phyloP scores from a whole-genome alignment of 2,888 invertebrate species.

The Protodeltote pygarga region DNA sequence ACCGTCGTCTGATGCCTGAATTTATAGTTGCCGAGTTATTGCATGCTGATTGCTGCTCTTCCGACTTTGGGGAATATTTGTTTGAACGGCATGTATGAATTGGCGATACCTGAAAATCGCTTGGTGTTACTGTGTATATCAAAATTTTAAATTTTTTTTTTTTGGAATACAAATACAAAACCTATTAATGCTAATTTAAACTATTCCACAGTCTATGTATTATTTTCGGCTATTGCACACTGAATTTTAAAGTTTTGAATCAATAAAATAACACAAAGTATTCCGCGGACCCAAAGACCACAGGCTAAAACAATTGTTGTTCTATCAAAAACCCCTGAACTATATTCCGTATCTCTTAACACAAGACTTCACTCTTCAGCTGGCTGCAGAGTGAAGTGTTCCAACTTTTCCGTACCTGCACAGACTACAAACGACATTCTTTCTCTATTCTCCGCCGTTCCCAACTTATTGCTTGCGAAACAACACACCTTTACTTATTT shows the following conservation, averaged over 20 bases:
- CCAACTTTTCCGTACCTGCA: constrained; percentile 30
- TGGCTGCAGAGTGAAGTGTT: constrained; percentile 1
- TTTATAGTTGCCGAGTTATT: constrained; percentile 29
- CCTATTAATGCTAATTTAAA: too few relatives aligned
- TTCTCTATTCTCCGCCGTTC: constrained; percentile 13
- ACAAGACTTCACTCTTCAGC: background rate
- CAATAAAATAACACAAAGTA: constrained; percentile 4
- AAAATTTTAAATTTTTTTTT: too few relatives aligned
- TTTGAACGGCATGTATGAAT: background rate
- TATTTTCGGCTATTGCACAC: background rate
- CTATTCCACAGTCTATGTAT: too few relatives aligned
- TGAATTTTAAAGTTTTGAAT: background rate
- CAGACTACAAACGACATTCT: constrained; percentile 29
- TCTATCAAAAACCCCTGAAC: too few relatives aligned
- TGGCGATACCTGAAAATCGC: too few relatives aligned
- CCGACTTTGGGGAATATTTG: background rate
- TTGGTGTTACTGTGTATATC: too few relatives aligned
- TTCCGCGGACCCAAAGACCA: background rate
- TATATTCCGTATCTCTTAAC: too few relatives aligned
- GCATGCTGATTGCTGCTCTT: constrained; percentile 37
- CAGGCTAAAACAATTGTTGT: too few relatives aligned
- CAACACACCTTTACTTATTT: constrained; percentile 37
- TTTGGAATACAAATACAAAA: too few relatives aligned
- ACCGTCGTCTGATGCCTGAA: constrained; percentile 19
- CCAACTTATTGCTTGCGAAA: constrained; percentile 36